Base-by-base conservation (phyloP, 2,888 invertebrate species). In the Ornithoptera alexandrae region DNA sequence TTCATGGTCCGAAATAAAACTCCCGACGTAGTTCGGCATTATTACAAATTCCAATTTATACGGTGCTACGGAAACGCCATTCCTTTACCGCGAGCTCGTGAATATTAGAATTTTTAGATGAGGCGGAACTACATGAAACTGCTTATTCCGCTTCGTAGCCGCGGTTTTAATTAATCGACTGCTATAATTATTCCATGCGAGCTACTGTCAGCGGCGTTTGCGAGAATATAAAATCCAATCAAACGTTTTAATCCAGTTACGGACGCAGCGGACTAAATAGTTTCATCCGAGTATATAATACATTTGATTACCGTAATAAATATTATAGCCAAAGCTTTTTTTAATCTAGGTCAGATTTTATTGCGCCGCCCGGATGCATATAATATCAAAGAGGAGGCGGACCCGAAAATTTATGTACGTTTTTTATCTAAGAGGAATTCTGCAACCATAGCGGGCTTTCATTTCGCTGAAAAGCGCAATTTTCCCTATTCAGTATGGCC, bases 391-490 rank as follows among this genome's bases (percentile, higher is more conserved):
- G 77, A 74, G 68, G 70, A 74, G 74, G 67, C 67, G 74, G 72
- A 68, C 73, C 75, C 75, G 72, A 75, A 77, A 77, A 76, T 77
- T 74, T 76, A 75, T 76, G 74, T 73, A 70, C 79, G 76, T 84
- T 86, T 87, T 86, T 87, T 84, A 85, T 85, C 80, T 82, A 82
- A 80, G 78, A 79, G 81, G 81, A 85, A 86, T 87, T 85, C 81
- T 82, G 85, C 84, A 83, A 82, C 82, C 82, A 81, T 80, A 79
- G 76, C 85, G 81, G 78, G 87, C 85, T 88, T 89, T 88, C 84
- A 88, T 90, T 87, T 88, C 79, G 84, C 85, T 90, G 89, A 89
- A 90, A 90, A 91, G 90, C 87, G 86, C 89, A 90, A 89, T 91
- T 90, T 89, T 90, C 88, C 82, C 86, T 84, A 87, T 90, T 90